Conservation (phyloP, 2,113 vertebrate species). For the Megatriorchis doriae region DNA sequence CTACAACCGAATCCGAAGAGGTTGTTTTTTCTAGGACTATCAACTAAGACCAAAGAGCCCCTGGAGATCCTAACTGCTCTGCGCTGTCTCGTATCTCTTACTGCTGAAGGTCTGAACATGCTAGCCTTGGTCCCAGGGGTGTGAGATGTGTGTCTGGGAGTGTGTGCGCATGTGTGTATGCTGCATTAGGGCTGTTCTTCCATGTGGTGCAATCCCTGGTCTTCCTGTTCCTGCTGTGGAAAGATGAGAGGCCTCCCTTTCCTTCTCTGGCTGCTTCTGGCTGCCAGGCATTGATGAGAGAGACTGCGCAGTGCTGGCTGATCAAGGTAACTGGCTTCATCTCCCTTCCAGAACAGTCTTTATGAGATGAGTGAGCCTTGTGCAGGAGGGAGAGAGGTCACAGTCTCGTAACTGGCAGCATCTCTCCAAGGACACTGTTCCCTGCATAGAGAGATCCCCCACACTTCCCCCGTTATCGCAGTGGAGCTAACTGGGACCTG, state of each 20-base stretch:
- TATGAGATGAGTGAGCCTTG: neutral
- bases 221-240: constrained; percentile 48
- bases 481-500: neutral
- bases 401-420: neutral
- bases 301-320: constrained; percentile 2
- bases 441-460: neutral
- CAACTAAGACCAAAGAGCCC: constrained; percentile 66
- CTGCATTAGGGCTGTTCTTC: constrained; percentile 20
- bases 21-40: constrained; percentile 43
- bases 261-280: constrained; percentile 3
- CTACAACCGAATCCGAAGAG: constrained; percentile 2
- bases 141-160: constrained; percentile 20
- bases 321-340: neutral
- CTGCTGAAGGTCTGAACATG: constrained; percentile 44
- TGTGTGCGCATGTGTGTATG: neutral
- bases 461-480: rapidly evolving
- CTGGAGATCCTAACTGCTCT: constrained; percentile 47
- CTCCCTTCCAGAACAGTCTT: constrained; percentile 35
- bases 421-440: neutral
- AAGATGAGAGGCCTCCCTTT: constrained; percentile 45
- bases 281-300: constrained; percentile 12
- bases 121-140: constrained; percentile 43
- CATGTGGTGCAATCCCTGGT: constrained; percentile 46
- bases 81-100: constrained; percentile 23
- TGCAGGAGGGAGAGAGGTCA: neutral